Conservation (phyloP, 1,140 invertebrate species). For the Ooceraea biroi region DNA sequence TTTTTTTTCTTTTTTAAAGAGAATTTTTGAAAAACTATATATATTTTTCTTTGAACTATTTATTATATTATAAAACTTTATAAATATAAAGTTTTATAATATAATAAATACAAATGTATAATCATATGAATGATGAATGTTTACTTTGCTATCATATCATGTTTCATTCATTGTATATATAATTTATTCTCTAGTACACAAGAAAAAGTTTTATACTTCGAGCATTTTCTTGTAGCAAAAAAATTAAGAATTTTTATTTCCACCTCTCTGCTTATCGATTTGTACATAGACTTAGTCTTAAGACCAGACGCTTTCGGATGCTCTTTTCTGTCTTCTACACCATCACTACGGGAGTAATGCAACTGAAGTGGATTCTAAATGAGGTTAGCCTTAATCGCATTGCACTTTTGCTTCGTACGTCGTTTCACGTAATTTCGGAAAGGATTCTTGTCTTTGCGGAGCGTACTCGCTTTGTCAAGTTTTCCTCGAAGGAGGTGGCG, state of each 20-base stretch:
- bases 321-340: constrained; percentile 14
- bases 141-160: neutral
- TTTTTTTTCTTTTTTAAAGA: neutral
- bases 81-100: too few species aligned
- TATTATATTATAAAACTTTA: too few species aligned
- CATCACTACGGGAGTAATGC: constrained; percentile 67
- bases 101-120: too few species aligned
- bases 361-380: constrained; percentile 79
- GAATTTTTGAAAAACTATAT: neutral
- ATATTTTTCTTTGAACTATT: neutral
- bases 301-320: neutral
- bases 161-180: neutral
- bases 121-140: too few species aligned
- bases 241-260: constrained; percentile 16
- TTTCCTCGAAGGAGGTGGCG: neutral
- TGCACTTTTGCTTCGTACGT: constrained; percentile 44
- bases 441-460: constrained; percentile 32
- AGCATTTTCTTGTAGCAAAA: neutral
- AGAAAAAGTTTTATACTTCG: neutral
- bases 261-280: neutral
- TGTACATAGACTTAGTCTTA: neutral
- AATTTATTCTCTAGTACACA: neutral
- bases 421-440: constrained; percentile 48
- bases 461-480: neutral
- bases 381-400: constrained; percentile 80